These are phyloP conservation scores for Cricetomys ansorgei DNA, from an alignment of 2,113 vertebrate genomes.

Conservation along the genomic window DNA sequence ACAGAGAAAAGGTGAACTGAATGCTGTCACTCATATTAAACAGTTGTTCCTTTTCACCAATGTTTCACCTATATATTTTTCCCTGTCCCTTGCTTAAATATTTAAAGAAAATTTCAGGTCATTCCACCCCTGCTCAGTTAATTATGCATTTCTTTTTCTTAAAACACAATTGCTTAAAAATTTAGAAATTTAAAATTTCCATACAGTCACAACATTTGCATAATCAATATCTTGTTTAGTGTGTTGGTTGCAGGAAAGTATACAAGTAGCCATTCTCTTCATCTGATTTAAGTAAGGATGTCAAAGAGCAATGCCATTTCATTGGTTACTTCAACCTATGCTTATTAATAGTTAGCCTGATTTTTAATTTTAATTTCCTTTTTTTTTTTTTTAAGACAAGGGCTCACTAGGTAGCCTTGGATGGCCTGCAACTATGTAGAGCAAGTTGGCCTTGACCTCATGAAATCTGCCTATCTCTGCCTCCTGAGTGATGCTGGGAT, in stretches of 20 bases:
- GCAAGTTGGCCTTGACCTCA: not conserved
- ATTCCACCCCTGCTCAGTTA: not conserved
- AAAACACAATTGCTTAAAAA: not conserved
- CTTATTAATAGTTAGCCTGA: not conserved
- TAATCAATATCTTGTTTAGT: not conserved
- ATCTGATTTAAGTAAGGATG: conserved; percentile 22
- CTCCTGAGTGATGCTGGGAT: not conserved
- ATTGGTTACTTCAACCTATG: not conserved
- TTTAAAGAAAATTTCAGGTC: conserved; percentile 7
- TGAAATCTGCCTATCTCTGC: not conserved
- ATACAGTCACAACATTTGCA: not conserved
- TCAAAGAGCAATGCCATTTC: conserved; percentile 48
- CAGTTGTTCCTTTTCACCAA: not conserved
- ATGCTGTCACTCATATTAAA: not conserved
- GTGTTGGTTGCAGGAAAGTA: conserved; percentile 16
- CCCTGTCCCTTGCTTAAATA: not conserved
- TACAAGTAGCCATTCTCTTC: not conserved
- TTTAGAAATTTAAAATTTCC: not conserved
- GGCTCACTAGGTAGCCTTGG: not conserved
- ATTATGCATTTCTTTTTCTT: not conserved
- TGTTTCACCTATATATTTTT: not conserved
- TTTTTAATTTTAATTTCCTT: not conserved
- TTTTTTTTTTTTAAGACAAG: not conserved
- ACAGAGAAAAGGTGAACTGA: not conserved
- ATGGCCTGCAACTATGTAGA: not conserved